These are phyloP conservation scores for Plebejus melissa DNA, from an alignment of 2,888 invertebrate species.

Conservation along the genomic window DNA sequence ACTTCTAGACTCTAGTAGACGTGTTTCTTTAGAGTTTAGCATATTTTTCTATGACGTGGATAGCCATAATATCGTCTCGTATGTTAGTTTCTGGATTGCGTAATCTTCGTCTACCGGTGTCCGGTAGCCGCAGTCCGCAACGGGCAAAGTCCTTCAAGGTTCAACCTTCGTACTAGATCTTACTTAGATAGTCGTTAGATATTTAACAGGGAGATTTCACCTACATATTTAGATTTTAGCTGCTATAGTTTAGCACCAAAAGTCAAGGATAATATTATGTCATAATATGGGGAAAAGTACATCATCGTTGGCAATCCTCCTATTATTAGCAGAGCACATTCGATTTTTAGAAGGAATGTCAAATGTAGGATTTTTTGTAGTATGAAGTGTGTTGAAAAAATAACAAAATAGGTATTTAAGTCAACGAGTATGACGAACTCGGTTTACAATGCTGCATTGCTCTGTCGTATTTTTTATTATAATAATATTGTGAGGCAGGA, in stretches of 20 bases:
- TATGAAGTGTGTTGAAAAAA: no score
- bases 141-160: not conserved
- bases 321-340: no score
- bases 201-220: not conserved
- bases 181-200: not conserved
- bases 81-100: constrained; percentile 3
- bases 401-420: not conserved
- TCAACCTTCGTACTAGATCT: not conserved
- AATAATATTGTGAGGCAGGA: not conserved
- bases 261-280: not conserved
- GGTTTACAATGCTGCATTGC: not conserved
- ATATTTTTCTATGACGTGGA: not conserved
- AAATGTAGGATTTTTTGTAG: no score
- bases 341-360: no score
- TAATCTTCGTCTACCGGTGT: constrained; percentile 1
- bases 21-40: not conserved
- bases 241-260: not conserved
- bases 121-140: constrained; percentile 13
- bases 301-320: no score
- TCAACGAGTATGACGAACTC: not conserved
- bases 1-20: not conserved
- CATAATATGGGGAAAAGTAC: no score
- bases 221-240: not conserved
- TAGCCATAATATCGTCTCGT: not conserved
- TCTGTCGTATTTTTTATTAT: constrained; percentile 3